These are phyloP conservation scores for Baryphthengus martii DNA, from an alignment of 2,113 vertebrate species.

Conservation along the genomic window DNA sequence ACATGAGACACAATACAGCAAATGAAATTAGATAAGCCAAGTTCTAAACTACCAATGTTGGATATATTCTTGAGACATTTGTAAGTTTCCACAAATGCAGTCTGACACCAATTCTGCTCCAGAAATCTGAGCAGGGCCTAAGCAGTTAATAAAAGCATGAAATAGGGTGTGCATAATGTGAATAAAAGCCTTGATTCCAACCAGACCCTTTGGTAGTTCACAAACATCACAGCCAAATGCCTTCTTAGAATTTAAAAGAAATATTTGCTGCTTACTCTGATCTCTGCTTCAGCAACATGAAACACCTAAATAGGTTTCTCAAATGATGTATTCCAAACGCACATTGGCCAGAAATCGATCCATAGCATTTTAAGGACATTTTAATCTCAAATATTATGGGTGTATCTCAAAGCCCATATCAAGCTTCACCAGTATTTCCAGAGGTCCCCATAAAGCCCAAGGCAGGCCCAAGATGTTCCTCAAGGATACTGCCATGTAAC, in stretches of 20 bases:
- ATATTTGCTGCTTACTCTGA: background rate
- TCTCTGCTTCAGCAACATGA: background rate
- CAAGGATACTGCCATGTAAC: background rate
- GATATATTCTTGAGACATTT: background rate
- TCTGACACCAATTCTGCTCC: background rate
- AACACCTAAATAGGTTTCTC: background rate
- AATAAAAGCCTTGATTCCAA: background rate
- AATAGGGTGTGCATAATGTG: background rate
- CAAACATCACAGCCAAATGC: background rate
- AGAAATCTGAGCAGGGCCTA: background rate
- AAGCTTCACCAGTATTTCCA: accelerated
- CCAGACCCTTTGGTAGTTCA: background rate
- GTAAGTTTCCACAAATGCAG: background rate
- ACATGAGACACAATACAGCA: background rate
- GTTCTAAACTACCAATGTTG: background rate
- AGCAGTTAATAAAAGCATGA: background rate
- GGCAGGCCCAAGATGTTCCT: accelerated
- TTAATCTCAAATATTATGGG: background rate
- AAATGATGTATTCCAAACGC: background rate
- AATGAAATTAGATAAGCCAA: background rate
- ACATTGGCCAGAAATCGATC: background rate
- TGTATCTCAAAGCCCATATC: background rate
- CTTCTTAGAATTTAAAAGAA: background rate
- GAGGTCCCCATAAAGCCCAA: background rate
- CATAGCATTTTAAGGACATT: background rate